Conservation (phyloP, 2,113 vertebrate genomes). For the Megaceryle maxima region DNA sequence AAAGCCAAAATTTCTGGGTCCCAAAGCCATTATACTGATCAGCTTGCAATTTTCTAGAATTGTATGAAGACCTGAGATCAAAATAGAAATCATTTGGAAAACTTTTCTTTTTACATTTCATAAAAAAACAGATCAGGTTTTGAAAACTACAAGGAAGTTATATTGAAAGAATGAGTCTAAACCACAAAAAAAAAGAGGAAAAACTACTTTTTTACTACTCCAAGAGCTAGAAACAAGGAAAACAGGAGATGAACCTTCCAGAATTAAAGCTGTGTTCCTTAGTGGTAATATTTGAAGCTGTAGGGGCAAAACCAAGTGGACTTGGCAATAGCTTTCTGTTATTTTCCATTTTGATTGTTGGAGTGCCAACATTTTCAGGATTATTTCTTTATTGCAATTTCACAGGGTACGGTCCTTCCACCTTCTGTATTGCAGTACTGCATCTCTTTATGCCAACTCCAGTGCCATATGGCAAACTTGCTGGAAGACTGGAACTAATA, state of each 20-base stretch:
- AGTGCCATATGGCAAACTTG: not conserved
- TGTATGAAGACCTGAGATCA: accelerated
- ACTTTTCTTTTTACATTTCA: not conserved
- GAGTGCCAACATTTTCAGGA: not conserved
- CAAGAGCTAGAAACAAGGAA: not conserved
- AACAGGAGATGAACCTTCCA: not conserved
- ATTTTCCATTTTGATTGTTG: not conserved
- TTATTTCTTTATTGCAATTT: not conserved
- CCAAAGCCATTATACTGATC: not conserved
- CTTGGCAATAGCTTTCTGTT: not conserved
- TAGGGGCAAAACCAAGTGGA: not conserved
- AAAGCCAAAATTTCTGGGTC: not conserved
- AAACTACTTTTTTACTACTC: not conserved
- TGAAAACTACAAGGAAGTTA: not conserved
- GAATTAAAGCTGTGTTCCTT: not conserved
- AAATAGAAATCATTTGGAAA: not conserved
- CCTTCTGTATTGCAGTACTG: not conserved
- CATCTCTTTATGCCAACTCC: not conserved
- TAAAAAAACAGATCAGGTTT: not conserved
- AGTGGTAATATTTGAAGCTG: not conserved
- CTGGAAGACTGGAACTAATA: not conserved
- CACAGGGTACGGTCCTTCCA: not conserved
- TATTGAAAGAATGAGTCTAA: not conserved
- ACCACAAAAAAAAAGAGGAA: not conserved
- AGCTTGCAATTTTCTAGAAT: not conserved